Conservation (phyloP, 2,113 vertebrate genomes). For the Ramphastos sulfuratus region DNA sequence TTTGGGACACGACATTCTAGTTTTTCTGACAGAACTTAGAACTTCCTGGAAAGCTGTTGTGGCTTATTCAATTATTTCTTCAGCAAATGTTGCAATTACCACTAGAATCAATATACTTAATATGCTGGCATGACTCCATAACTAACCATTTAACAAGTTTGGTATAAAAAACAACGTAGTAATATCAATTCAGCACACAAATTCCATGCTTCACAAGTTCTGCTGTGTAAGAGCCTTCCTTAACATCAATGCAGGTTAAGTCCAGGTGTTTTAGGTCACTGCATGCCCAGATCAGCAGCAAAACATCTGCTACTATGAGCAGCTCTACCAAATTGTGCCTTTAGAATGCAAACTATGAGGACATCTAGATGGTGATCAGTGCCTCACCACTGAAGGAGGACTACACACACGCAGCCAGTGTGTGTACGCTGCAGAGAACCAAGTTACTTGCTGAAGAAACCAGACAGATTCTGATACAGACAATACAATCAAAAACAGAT, state of each 20-base stretch:
- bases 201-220: slow-evolving; percentile 64
- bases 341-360: slow-evolving; percentile 65
- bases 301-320: slow-evolving; percentile 61
- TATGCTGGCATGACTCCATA: slow-evolving; percentile 32
- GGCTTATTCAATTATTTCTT: slow-evolving; percentile 1
- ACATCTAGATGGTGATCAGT: neutral
- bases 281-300: slow-evolving; percentile 67
- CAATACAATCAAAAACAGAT: slow-evolving; percentile 8
- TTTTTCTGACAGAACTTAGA: slow-evolving; percentile 17
- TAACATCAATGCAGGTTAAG: slow-evolving; percentile 23
- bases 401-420: neutral
- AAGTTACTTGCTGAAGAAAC: neutral
- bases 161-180: slow-evolving; percentile 45
- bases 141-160: slow-evolving; percentile 52
- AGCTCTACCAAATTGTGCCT: slow-evolving; percentile 70
- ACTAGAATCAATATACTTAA: slow-evolving; percentile 7
- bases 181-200: slow-evolving; percentile 61
- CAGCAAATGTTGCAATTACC: slow-evolving; percentile 29
- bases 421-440: neutral
- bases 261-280: slow-evolving; percentile 26
- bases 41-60: neutral
- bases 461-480: neutral
- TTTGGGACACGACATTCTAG: neutral
- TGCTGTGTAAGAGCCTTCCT: slow-evolving; percentile 44
- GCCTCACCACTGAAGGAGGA: neutral